phyloP scores from a whole-genome alignment of 2,888 invertebrate species.

The Xestia c-nigrum region DNA sequence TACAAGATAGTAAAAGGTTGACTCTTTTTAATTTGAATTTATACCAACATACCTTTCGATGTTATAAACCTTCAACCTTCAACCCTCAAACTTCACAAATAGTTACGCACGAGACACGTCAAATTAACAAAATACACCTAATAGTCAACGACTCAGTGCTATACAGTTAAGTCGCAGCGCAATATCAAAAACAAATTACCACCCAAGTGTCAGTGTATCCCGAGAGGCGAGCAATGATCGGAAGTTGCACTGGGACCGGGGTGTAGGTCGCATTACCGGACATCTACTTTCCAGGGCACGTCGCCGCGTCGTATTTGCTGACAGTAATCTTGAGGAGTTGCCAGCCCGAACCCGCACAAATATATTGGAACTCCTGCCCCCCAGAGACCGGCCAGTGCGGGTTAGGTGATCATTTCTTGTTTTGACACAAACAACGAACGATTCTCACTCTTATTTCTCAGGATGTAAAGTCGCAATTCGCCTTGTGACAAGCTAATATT shows the following conservation, averaged over 20 bases:
- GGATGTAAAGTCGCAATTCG: conserved; percentile 48
- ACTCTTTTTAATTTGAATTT: neutral
- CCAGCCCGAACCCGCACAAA: conserved; percentile 77
- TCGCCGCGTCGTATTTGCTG: conserved; percentile 83
- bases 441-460: conserved; percentile 47
- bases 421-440: conserved; percentile 53
- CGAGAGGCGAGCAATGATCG: conserved; percentile 56
- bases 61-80: neutral
- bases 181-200: conserved; percentile 55
- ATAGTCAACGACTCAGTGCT: neutral
- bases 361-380: conserved; percentile 84
- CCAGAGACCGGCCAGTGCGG: conserved; percentile 80
- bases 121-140: conserved; percentile 1
- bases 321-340: conserved; percentile 85
- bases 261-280: conserved; percentile 73
- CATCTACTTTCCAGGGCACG: conserved; percentile 81
- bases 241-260: conserved; percentile 70
- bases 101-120: neutral
- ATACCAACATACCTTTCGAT: neutral
- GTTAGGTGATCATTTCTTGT: conserved; percentile 76
- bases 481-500: conserved; percentile 58
- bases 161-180: neutral
- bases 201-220: conserved; percentile 47
- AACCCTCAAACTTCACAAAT: neutral
- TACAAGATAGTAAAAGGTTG: neutral